Percentiles rank a stretch among this genome's conserved stretches.
Evolutionary conservation across 2,113 vertebrate genomes (phyloP).

Genomic region (Phaetusa simplex): DNA sequence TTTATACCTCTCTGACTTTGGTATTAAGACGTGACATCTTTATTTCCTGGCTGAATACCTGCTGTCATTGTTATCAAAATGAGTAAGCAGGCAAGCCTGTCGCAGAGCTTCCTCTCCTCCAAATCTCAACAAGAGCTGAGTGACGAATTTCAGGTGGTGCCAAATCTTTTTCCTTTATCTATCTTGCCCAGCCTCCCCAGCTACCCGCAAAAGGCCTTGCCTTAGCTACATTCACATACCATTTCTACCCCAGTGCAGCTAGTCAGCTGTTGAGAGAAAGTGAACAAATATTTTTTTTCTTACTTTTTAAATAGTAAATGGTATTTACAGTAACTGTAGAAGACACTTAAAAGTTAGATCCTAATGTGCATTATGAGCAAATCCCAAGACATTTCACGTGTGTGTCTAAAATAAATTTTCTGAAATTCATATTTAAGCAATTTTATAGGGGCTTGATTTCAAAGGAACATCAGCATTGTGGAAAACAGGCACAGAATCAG

Average conservation of each 20-base stretch:
- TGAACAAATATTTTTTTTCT: not conserved
- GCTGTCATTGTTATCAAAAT: not conserved
- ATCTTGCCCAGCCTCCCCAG: not conserved
- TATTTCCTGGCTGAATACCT: not conserved
- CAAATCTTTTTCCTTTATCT: not conserved
- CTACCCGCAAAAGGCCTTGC: not conserved
- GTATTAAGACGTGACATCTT: not conserved
- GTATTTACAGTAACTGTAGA: not conserved
- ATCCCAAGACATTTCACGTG: not conserved
- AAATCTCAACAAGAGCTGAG: not conserved
- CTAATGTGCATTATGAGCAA: not conserved
- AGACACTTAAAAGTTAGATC: not conserved
- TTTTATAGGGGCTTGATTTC: not conserved
- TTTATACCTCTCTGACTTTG: not conserved
- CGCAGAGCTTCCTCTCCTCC: not conserved
- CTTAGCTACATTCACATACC: not conserved
- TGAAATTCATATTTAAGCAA: not conserved
- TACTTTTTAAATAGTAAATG: not conserved
- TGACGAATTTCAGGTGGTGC: not conserved
- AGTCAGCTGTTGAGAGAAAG: not conserved
- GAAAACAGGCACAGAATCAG: not conserved
- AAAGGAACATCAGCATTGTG: not conserved
- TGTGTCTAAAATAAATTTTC: not conserved
- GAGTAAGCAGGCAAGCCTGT: not conserved
- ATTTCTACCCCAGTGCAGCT: not conserved